phyloP scores from a whole-genome alignment of 2,888 invertebrate species.

The Chrysotoxum bicinctum region DNA sequence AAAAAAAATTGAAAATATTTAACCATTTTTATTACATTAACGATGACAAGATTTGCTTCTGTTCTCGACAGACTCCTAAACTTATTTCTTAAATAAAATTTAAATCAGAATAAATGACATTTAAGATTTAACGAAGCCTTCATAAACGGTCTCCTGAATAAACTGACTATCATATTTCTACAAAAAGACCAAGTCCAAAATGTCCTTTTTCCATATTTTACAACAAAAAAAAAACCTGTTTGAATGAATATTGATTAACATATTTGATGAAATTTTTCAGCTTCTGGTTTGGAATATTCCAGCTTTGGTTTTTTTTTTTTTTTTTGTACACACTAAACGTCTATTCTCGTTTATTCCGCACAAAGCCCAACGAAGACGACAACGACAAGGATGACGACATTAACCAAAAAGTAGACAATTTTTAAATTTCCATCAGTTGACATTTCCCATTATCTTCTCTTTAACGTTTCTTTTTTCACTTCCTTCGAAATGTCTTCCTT shows the following conservation, averaged over 20 bases:
- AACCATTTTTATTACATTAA: too few relatives aligned
- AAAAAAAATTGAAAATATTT: too few relatives aligned
- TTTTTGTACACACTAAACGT: conserved; percentile 3
- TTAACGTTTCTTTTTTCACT: conserved; percentile 27
- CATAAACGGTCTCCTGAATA: too few relatives aligned
- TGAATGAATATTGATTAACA: conserved; percentile 32
- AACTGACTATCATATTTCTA: background rate
- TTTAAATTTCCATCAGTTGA: conserved; percentile 36
- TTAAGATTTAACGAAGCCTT: too few relatives aligned
- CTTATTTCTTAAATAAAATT: too few relatives aligned
- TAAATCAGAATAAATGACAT: too few relatives aligned
- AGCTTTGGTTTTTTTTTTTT: background rate
- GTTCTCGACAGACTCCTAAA: too few relatives aligned
- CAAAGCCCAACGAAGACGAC: conserved; percentile 1
- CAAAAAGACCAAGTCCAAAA: background rate
- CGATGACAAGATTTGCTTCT: too few relatives aligned
- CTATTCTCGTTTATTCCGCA: conserved; percentile 16
- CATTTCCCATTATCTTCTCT: conserved; percentile 39
- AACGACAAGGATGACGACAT: background rate
- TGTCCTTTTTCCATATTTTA: background rate
- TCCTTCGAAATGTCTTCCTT: conserved; percentile 30
- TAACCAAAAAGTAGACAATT: conserved; percentile 28
- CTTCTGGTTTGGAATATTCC: background rate
- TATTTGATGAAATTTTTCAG: conserved; percentile 10
- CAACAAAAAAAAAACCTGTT: conserved; percentile 32